Evolutionary conservation across 2,113 vertebrate genomes (phyloP), one percentile per base, ranked within the genome.

Genomic region (Rallus limicola): DNA sequence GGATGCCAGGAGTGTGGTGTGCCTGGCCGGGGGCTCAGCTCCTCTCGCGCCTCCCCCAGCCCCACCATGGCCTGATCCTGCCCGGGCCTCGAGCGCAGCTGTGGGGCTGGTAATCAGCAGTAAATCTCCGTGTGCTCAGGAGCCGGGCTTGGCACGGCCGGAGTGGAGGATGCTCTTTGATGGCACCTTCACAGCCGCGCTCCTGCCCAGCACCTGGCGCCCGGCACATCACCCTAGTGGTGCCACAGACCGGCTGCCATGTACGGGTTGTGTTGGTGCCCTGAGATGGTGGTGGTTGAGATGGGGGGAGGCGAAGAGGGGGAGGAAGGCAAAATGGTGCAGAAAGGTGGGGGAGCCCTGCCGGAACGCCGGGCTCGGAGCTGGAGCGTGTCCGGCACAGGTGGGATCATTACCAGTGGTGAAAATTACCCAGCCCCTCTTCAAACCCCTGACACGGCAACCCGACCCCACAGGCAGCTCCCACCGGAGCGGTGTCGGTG

Each of bases 341-440:
- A 70, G 70, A 84, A 87, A 59, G 75, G 50, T 78, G 75, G 46
- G 84, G 58, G 87, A 85, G 80, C 29, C 34, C 40, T 55, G 74
- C 88, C 2, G 55, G 78, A 89, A 71, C 23, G 0, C 58, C 8
- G 29, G 82, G 74, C 90, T 77, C 2, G 38, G 92, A 93, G 90
- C 95, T 86, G 96, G 90, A 93, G 88, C 80, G 28, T 90, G 86
- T 85, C 92, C 63, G 68, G 63, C 86, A 64, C 91, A 90, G 90
- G 92, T 92, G 91, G 92, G 91, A 92, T 93, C 8, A 36, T 95
- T 90, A 86, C 71, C 20, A 83, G 55, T 86, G 94, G 86, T 86
- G 81, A 92, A 94, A 94, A 94, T 77, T 60, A 94, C 64, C 92
- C 92, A 86, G 85, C 94, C 79, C 92, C 92, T 92, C 80, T 86